phyloP scores from a whole-genome alignment of 2,797 vertebrate genomes.

The Takifugu ocellatus region DNA sequence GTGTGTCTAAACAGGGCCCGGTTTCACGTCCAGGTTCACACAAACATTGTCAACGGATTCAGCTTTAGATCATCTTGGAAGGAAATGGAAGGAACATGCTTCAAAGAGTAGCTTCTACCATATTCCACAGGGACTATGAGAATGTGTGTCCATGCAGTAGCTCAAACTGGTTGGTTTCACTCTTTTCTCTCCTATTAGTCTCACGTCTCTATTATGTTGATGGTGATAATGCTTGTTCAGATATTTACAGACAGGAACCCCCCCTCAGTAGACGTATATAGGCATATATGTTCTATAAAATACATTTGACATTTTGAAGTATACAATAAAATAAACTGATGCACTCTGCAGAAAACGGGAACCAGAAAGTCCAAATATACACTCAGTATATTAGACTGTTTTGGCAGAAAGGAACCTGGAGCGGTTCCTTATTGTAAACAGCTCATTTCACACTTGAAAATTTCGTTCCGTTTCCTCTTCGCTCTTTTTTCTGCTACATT shows the following conservation, averaged over 20 bases:
- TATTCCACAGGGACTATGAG: too few relatives aligned
- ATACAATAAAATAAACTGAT: constrained; percentile 71
- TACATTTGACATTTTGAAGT: constrained; percentile 74
- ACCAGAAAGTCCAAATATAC: constrained; percentile 69
- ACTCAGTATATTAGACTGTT: constrained; percentile 63
- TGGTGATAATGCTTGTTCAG: constrained; percentile 9
- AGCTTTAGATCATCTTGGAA: too few relatives aligned
- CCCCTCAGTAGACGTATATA: constrained; percentile 4
- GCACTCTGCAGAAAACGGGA: constrained; percentile 68
- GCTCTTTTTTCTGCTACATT: constrained; percentile 72
- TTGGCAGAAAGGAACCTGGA: constrained; percentile 73
- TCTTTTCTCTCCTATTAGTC: constrained; percentile 17
- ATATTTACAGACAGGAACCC: constrained; percentile 53
- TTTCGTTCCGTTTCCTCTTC: constrained; percentile 7
- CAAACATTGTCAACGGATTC: too few relatives aligned
- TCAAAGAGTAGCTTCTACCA: background rate
- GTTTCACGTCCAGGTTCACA: too few relatives aligned
- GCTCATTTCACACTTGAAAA: constrained; percentile 45
- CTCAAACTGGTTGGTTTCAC: constrained; percentile 24
- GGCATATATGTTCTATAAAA: constrained; percentile 71
- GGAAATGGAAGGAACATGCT: constrained; percentile 23
- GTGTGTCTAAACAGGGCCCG: too few relatives aligned
- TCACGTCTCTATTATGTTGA: background rate
- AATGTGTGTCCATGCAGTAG: too few relatives aligned
- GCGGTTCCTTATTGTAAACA: constrained; percentile 73